phyloP scores from a whole-genome alignment of 2,888 invertebrate species.

The Perdita meconis region DNA sequence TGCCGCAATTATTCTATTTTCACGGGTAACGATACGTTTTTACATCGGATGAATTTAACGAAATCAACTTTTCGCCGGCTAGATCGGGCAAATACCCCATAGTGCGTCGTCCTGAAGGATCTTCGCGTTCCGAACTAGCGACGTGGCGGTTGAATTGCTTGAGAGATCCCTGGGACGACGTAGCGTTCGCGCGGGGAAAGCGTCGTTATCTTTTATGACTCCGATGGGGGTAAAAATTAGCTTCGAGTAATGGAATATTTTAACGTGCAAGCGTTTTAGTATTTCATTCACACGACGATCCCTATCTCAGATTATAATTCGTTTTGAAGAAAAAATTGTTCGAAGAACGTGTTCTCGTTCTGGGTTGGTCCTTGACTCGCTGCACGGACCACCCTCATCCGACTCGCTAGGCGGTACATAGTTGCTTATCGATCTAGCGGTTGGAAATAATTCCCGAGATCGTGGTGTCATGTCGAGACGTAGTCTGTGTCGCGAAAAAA shows the following conservation, averaged over 20 bases:
- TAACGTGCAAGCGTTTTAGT: no score
- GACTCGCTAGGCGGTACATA: slow-evolving; percentile 1
- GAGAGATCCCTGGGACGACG: neutral
- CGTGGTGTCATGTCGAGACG: slow-evolving; percentile 17
- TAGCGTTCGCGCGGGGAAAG: neutral
- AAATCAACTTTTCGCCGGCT: neutral
- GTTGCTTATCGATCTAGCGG: slow-evolving; percentile 15
- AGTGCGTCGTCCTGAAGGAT: neutral
- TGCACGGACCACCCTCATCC: neutral
- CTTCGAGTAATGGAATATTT: no score
- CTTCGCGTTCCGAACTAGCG: neutral
- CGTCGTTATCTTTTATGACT: neutral
- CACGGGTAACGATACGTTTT: no score
- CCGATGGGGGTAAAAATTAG: no score
- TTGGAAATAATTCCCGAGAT: slow-evolving; percentile 2
- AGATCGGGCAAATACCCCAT: no score
- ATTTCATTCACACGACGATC: no score
- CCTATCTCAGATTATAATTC: no score
- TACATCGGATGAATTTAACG: neutral
- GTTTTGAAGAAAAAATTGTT: no score
- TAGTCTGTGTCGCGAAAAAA: neutral
- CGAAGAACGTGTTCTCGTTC: neutral
- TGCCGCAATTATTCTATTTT: no score
- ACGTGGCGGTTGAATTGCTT: neutral
- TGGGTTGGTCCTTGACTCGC: neutral